Evolutionary conservation across 2,888 invertebrate genomes (phyloP).

Genomic region (Spodoptera exigua): DNA sequence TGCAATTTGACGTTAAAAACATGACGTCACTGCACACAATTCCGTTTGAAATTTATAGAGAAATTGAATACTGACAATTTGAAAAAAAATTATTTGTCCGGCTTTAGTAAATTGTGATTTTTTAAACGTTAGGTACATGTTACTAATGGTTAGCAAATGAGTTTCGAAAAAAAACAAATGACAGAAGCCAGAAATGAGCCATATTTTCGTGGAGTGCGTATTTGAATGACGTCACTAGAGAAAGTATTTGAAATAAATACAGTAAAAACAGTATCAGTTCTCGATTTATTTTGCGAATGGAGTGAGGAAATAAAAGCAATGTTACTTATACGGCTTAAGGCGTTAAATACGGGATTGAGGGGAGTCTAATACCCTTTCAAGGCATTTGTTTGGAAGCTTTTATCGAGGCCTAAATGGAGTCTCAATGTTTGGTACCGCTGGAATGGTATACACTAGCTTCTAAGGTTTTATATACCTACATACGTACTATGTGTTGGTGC

Average conservation of each 20-base stretch:
- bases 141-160: too few relatives aligned
- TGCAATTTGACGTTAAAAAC: too few relatives aligned
- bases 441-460: conserved; percentile 22
- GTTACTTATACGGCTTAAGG: conserved; percentile 54
- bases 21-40: too few relatives aligned
- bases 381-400: conserved; percentile 57
- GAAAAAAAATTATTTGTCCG: too few relatives aligned
- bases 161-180: too few relatives aligned
- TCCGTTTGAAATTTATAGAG: too few relatives aligned
- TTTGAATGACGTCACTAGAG: too few relatives aligned
- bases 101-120: too few relatives aligned
- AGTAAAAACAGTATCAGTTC: conserved; percentile 19
- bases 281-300: conserved; percentile 33
- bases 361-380: conserved; percentile 57
- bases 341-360: conserved; percentile 51
- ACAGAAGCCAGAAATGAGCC: too few relatives aligned
- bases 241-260: background rate
- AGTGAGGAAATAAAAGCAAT: conserved; percentile 47
- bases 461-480: conserved; percentile 13
- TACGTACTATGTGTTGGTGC: background rate
- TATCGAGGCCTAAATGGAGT: conserved; percentile 51
- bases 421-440: conserved; percentile 29
- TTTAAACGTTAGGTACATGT: too few relatives aligned
- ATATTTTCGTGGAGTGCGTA: too few relatives aligned
- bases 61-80: too few relatives aligned